A percentile compares a stretch with the other conserved stretches of the same genome.
Evolutionary conservation across 2,113 vertebrate species (phyloP).

Genomic region (Entosphenus tridentatus): DNA sequence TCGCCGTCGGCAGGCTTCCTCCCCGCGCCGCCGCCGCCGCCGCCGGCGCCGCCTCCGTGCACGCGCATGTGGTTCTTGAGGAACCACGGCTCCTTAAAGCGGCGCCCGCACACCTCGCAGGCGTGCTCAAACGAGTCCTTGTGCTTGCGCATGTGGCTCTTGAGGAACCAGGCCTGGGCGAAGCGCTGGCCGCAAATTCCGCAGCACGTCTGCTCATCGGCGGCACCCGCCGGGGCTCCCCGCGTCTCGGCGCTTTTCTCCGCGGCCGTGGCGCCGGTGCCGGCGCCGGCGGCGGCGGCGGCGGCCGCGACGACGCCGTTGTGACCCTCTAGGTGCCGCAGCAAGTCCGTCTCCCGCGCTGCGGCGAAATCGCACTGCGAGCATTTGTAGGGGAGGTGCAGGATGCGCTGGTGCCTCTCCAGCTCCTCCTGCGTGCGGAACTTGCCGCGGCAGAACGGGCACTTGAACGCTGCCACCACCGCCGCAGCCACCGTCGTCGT

Average conservation of each 20-base stretch:
- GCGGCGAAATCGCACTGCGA: conserved; percentile 86
- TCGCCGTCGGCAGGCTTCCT: neutral
- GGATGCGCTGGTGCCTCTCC: conserved; percentile 84
- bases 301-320: conserved; percentile 51
- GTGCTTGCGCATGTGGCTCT: conserved; percentile 98
- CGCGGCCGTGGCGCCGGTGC: conserved; percentile 35
- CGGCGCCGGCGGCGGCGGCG: conserved; percentile 62
- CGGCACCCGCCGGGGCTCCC: neutral
- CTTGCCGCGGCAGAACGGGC: conserved; percentile 96
- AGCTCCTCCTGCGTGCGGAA: conserved; percentile 94
- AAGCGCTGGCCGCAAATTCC: conserved; percentile 91
- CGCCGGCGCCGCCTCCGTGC: conserved; percentile 17
- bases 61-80: conserved; percentile 99
- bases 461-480: conserved; percentile 58
- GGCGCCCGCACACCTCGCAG: conserved; percentile 88
- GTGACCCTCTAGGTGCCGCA: conserved; percentile 62
- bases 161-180: conserved; percentile 97
- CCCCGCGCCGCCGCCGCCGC: neutral
- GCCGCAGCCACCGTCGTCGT: conserved; percentile 13
- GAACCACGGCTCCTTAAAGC: conserved; percentile 98
- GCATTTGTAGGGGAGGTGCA: conserved; percentile 98
- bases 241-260: conserved; percentile 16
- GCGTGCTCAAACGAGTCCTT: conserved; percentile 97
- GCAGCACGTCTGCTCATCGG: conserved; percentile 43
- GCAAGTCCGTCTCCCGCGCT: conserved; percentile 86